Percentiles rank a stretch among this genome's conserved stretches.
phyloP scores from a whole-genome alignment of 2,113 vertebrate species.

The Lipophrys pholis region DNA sequence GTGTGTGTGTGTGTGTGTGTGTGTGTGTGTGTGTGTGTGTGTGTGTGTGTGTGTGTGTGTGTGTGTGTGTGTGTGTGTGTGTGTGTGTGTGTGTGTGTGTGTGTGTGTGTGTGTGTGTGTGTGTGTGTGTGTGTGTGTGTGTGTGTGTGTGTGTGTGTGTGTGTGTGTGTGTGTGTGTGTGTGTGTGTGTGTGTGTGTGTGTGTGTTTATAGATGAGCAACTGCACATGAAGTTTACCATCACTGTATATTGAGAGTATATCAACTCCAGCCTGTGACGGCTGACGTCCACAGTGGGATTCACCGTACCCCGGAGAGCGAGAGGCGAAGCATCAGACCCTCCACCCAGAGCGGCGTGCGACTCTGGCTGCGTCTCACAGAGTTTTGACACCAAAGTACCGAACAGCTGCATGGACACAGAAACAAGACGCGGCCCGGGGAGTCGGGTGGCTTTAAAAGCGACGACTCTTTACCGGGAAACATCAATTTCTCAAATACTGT shows the following conservation, averaged over 20 bases:
- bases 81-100: too few relatives aligned
- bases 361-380: slow-evolving; percentile 19
- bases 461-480: slow-evolving; percentile 1
- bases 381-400: neutral
- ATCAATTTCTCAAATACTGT: neutral
- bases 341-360: slow-evolving; percentile 12
- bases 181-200: too few relatives aligned
- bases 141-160: too few relatives aligned
- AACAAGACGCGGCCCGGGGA: slow-evolving; percentile 1
- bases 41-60: too few relatives aligned
- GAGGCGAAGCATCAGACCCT: slow-evolving; percentile 27
- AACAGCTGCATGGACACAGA: slow-evolving; percentile 45
- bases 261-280: slow-evolving; percentile 9
- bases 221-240: slow-evolving; percentile 51
- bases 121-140: too few relatives aligned
- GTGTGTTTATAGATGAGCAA: too few relatives aligned
- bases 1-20: too few relatives aligned
- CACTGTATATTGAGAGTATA: neutral
- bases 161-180: too few relatives aligned
- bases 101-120: too few relatives aligned
- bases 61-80: too few relatives aligned
- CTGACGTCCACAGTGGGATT: neutral
- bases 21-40: too few relatives aligned
- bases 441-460: neutral
- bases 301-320: slow-evolving; percentile 18